Conservation (phyloP, 1,140 invertebrate species). For the Formica exsecta region DNA sequence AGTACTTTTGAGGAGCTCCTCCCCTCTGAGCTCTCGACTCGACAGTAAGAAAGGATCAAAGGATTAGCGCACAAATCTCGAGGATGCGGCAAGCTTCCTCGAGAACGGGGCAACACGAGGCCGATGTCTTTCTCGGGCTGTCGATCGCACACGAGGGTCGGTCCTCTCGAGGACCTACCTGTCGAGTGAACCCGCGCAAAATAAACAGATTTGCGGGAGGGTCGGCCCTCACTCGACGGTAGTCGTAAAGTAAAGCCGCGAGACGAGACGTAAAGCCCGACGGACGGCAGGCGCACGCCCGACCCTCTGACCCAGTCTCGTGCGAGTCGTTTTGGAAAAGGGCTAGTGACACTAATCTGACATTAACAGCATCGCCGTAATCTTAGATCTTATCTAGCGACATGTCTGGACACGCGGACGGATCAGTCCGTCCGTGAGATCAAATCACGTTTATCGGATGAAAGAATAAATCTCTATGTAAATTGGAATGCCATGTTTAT, state of each 20-base stretch:
- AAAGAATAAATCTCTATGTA: background rate
- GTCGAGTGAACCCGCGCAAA: conserved; percentile 71
- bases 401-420: conserved; percentile 26
- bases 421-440: background rate
- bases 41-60: conserved; percentile 68
- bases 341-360: conserved; percentile 80
- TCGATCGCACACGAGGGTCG: conserved; percentile 24
- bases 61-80: conserved; percentile 50
- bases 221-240: conserved; percentile 50
- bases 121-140: conserved; percentile 18
- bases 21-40: background rate
- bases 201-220: conserved; percentile 79
- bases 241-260: conserved; percentile 56
- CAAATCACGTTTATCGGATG: background rate
- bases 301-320: conserved; percentile 74
- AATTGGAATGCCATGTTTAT: background rate
- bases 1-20: conserved; percentile 32
- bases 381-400: conserved; percentile 74
- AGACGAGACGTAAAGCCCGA: conserved; percentile 53
- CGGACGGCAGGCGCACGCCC: conserved; percentile 67
- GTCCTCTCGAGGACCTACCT: conserved; percentile 67
- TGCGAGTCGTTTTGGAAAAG: conserved; percentile 65
- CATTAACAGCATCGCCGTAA: conserved; percentile 71
- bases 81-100: conserved; percentile 29
- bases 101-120: conserved; percentile 1